phyloP scores from a whole-genome alignment of 2,888 invertebrate genomes.

The Hyposoter dolosus region DNA sequence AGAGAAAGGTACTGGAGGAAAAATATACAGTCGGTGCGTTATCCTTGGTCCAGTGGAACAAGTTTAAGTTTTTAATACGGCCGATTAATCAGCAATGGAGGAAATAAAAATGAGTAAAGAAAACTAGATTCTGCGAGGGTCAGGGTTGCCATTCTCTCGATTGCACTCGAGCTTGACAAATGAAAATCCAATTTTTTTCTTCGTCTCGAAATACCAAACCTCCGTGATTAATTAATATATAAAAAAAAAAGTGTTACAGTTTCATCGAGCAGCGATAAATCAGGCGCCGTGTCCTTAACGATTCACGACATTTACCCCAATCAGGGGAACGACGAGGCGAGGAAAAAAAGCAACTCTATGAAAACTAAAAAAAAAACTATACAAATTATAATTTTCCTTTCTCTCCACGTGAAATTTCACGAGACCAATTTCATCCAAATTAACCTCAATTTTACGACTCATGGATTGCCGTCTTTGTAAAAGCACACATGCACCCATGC shows the following conservation, averaged over 20 bases:
- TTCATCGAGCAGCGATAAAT: neutral
- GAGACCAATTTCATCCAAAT: constrained; percentile 16
- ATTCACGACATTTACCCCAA: neutral
- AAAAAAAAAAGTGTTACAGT: neutral
- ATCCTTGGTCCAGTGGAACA: constrained; percentile 68
- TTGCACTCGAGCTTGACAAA: constrained; percentile 26
- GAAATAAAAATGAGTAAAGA: constrained; percentile 24
- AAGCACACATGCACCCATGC: neutral
- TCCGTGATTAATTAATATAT: constrained; percentile 21
- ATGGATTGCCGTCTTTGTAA: neutral
- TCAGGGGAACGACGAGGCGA: neutral
- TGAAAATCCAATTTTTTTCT: neutral
- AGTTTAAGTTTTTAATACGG: constrained; percentile 57
- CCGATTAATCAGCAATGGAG: neutral
- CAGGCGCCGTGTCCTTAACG: neutral
- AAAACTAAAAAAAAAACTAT: neutral
- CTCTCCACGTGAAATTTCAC: constrained; percentile 10
- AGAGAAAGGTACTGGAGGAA: neutral
- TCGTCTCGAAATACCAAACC: constrained; percentile 18
- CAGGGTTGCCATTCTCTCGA: constrained; percentile 44
- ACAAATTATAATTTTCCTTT: constrained; percentile 17
- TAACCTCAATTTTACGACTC: constrained; percentile 39
- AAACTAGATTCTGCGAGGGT: constrained; percentile 45
- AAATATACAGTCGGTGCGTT: constrained; percentile 40
- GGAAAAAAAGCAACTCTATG: neutral